phyloP scores from a whole-genome alignment of 2,888 invertebrate species.

The Agrilus mali region DNA sequence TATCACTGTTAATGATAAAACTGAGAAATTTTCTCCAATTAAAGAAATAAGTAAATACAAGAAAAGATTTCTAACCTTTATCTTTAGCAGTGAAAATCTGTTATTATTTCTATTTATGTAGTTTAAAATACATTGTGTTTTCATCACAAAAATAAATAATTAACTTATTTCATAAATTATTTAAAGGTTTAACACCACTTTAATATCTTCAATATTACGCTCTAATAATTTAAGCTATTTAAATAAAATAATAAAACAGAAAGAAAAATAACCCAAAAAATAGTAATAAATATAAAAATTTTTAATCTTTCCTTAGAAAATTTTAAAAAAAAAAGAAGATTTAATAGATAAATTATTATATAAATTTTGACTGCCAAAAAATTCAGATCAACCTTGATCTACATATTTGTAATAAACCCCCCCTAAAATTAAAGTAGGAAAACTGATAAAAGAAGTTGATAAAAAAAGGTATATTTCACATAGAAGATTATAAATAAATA shows the following conservation, averaged over 20 bases:
- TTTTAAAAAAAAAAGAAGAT: slow-evolving; percentile 32
- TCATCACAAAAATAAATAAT: slow-evolving; percentile 46
- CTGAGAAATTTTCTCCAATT: slow-evolving; percentile 43
- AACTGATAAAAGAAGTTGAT: slow-evolving; percentile 29
- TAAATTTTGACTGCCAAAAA: slow-evolving; percentile 18
- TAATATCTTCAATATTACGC: slow-evolving; percentile 37
- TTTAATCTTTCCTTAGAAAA: slow-evolving; percentile 39
- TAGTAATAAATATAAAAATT: slow-evolving; percentile 28
- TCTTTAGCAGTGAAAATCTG: slow-evolving; percentile 33
- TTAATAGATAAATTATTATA: slow-evolving; percentile 30
- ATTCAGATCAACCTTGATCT: slow-evolving; percentile 22
- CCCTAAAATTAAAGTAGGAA: slow-evolving; percentile 35
- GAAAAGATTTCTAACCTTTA: slow-evolving; percentile 53
- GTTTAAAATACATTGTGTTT: slow-evolving; percentile 57
- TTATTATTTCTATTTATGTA: slow-evolving; percentile 47
- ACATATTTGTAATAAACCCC: slow-evolving; percentile 35
- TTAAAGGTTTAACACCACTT: slow-evolving; percentile 20
- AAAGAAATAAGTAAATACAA: slow-evolving; percentile 37
- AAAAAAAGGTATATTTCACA: slow-evolving; percentile 42
- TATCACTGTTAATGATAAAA: slow-evolving; percentile 54
- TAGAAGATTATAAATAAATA: slow-evolving; percentile 30
- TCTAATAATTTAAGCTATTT: slow-evolving; percentile 35
- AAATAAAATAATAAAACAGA: slow-evolving; percentile 36
- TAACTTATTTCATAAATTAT: slow-evolving; percentile 25
- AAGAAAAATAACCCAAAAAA: slow-evolving; percentile 28